phyloP scores from a whole-genome alignment of 2,797 vertebrate genomes.

The Xerus rutilus region DNA sequence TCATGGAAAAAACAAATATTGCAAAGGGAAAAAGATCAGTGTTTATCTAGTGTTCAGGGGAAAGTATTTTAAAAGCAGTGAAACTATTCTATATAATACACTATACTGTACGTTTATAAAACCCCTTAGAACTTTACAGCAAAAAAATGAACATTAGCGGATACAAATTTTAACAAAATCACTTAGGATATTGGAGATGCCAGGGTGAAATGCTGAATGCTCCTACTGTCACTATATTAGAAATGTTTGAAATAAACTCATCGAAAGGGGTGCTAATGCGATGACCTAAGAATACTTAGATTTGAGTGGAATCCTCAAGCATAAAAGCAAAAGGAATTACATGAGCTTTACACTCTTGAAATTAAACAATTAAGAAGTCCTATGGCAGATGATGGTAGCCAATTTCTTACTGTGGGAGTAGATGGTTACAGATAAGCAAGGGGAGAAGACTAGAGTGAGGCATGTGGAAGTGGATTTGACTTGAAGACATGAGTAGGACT shows the following conservation, averaged over 20 bases:
- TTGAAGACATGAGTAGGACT: not conserved
- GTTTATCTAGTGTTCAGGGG: not conserved
- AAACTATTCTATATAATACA: not conserved
- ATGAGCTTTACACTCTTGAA: not conserved
- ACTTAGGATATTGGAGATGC: not conserved
- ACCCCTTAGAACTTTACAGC: not conserved
- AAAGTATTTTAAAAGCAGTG: not conserved
- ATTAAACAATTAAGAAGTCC: not conserved
- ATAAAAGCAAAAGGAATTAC: not conserved
- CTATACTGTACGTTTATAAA: not conserved
- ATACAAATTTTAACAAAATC: not conserved
- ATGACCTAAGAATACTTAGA: not conserved
- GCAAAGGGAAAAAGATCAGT: not conserved
- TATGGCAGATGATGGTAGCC: not conserved
- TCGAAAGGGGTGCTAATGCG: not conserved
- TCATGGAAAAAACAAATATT: not conserved
- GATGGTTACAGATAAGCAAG: not conserved
- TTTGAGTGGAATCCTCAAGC: not conserved
- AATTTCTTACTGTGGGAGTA: not conserved
- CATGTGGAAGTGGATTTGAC: not conserved
- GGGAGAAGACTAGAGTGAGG: not conserved
- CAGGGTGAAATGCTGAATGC: not conserved
- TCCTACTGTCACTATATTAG: not conserved
- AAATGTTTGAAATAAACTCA: not conserved
- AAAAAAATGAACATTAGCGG: not conserved